Evolutionary conservation across 1,140 invertebrate species (phyloP).

Genomic region (Heliconius himera): DNA sequence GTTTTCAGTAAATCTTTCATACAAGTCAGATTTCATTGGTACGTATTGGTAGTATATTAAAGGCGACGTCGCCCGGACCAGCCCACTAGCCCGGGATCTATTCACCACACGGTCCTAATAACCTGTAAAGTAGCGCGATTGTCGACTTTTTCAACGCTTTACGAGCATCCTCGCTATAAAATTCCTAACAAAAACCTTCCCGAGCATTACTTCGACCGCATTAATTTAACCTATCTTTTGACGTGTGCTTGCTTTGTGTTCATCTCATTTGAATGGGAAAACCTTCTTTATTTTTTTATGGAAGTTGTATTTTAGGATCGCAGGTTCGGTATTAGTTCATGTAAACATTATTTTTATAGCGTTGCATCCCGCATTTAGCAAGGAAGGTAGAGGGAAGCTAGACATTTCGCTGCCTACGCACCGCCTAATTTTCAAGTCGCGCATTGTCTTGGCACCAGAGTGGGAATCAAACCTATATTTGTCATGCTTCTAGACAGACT

Average conservation of each 20-base stretch:
- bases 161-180: conserved; percentile 11
- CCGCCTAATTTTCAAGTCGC: too few relatives aligned
- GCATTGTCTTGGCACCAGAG: too few relatives aligned
- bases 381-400: too few relatives aligned
- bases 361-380: too few relatives aligned
- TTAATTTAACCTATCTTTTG: conserved; percentile 3
- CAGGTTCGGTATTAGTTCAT: too few relatives aligned
- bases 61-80: neutral
- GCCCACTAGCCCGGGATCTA: neutral
- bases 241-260: conserved; percentile 4
- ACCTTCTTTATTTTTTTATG: neutral
- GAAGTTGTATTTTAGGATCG: neutral
- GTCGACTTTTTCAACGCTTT: conserved; percentile 5
- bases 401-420: too few relatives aligned
- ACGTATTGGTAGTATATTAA: neutral
- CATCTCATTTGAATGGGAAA: neutral
- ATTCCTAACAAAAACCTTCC: conserved; percentile 14
- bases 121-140: neutral
- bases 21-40: neutral
- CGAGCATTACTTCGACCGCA: neutral
- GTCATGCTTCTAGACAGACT: too few relatives aligned
- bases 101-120: neutral
- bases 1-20: neutral
- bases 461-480: too few relatives aligned
- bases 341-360: too few relatives aligned